A percentile compares a stretch with the other conserved stretches of the same genome.
Evolutionary conservation across 2,888 invertebrate genomes (phyloP).

Genomic region (Dendrolimus pini): DNA sequence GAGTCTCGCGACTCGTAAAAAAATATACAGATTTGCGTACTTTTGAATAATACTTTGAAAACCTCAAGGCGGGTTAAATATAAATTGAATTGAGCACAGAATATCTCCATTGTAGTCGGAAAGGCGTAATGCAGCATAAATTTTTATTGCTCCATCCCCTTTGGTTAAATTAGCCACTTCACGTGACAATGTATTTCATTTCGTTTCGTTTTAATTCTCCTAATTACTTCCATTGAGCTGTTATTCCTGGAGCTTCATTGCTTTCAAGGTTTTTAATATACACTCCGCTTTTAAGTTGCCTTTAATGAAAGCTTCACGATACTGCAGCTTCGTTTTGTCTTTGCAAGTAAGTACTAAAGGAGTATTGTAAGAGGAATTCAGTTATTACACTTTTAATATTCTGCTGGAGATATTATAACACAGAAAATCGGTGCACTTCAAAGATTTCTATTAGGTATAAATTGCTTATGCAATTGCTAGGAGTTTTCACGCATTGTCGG

Average conservation of each 20-base stretch:
- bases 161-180: constrained; percentile 23
- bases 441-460: too few species aligned
- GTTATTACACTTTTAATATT: neutral
- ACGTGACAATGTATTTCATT: constrained; percentile 33
- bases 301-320: neutral
- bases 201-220: constrained; percentile 30
- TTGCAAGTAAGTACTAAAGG: neutral
- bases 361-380: neutral
- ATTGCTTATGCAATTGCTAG: too few species aligned
- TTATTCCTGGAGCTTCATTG: constrained; percentile 27
- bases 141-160: constrained; percentile 10
- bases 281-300: neutral
- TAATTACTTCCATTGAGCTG: constrained; percentile 40
- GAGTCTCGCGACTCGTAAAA: too few species aligned
- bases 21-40: too few species aligned
- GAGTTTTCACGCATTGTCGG: too few species aligned
- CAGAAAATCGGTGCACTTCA: too few species aligned
- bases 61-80: neutral
- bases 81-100: neutral
- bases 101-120: neutral
- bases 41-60: too few species aligned
- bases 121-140: constrained; percentile 2
- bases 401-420: too few species aligned
- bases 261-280: constrained; percentile 19
- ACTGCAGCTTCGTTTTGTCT: neutral